These are phyloP conservation scores for Pipra filicauda DNA, from an alignment of 2,113 vertebrate species.

Conservation along the genomic window DNA sequence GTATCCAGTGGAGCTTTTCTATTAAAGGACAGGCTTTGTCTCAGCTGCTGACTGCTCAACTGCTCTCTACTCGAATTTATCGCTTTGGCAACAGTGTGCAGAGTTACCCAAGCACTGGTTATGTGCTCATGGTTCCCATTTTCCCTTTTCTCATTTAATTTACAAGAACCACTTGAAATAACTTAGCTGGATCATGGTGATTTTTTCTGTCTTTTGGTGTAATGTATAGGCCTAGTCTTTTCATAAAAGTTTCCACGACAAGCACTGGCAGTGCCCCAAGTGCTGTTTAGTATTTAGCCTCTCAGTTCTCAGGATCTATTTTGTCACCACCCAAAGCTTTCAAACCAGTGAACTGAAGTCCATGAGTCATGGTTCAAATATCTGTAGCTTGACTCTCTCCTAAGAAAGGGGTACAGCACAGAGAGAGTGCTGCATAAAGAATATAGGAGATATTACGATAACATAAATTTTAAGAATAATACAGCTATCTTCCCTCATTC, in stretches of 20 bases:
- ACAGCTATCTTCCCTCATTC: not conserved
- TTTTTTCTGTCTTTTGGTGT: not conserved
- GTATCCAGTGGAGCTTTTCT: not conserved
- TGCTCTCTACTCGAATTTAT: not conserved
- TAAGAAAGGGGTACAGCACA: not conserved
- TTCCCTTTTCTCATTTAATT: conserved; percentile 8
- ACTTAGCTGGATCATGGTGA: not conserved
- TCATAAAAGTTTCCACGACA: not conserved
- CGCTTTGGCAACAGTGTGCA: not conserved
- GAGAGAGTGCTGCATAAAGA: not conserved
- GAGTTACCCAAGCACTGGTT: not conserved
- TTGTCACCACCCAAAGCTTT: not conserved
- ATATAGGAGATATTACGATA: not conserved
- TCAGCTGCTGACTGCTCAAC: conserved; percentile 9
- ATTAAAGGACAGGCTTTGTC: conserved; percentile 17
- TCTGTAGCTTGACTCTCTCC: not conserved
- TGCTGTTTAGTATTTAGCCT: not conserved
- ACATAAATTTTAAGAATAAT: not conserved
- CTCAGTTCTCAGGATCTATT: not conserved
- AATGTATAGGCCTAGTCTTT: not conserved
- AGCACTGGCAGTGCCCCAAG: not conserved
- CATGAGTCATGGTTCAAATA: not conserved
- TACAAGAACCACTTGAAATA: conserved; percentile 10
- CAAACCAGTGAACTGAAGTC: not conserved
- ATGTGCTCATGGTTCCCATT: not conserved